phyloP scores from a whole-genome alignment of 2,113 vertebrate genomes.

The Austrofundulus limnaeus region DNA sequence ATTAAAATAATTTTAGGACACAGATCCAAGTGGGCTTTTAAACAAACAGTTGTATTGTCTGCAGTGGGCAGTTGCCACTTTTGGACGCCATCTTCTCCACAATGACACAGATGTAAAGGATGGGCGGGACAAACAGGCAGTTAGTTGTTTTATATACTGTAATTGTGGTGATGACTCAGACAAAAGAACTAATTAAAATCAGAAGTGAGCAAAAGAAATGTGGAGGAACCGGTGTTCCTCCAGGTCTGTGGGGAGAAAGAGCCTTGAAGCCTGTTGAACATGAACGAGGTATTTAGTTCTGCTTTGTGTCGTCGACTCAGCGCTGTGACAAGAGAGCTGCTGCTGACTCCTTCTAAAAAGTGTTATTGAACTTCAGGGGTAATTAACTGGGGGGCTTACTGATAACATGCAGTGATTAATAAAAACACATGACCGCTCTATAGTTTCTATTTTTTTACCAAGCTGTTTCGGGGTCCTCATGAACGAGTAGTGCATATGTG shows the following conservation, averaged over 20 bases:
- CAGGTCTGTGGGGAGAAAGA: neutral
- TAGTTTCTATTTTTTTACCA: no score
- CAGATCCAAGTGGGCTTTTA: no score
- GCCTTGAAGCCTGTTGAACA: constrained; percentile 10
- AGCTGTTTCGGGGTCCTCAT: no score
- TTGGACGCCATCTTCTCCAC: no score
- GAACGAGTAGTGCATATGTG: no score
- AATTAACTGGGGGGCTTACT: neutral
- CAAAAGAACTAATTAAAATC: neutral
- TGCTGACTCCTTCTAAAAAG: constrained; percentile 16
- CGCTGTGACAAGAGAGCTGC: constrained; percentile 6
- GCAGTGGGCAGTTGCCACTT: no score
- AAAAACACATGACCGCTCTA: neutral
- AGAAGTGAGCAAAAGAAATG: constrained; percentile 7
- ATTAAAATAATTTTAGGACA: no score
- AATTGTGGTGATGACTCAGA: neutral
- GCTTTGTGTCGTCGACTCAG: constrained; percentile 23
- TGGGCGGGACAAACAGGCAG: no score
- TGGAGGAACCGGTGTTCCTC: constrained; percentile 15
- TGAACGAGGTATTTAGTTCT: constrained; percentile 31
- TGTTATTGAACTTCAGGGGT: constrained; percentile 11
- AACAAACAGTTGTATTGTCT: no score
- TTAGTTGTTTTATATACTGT: no score
- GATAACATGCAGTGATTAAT: neutral
- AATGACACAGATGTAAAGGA: no score